Percentiles rank a stretch among this genome's conserved stretches.
Evolutionary conservation across 35 echinoderm and acorn worm genomes (phyloP).

Genomic region (Holothuria glaberrima): DNA sequence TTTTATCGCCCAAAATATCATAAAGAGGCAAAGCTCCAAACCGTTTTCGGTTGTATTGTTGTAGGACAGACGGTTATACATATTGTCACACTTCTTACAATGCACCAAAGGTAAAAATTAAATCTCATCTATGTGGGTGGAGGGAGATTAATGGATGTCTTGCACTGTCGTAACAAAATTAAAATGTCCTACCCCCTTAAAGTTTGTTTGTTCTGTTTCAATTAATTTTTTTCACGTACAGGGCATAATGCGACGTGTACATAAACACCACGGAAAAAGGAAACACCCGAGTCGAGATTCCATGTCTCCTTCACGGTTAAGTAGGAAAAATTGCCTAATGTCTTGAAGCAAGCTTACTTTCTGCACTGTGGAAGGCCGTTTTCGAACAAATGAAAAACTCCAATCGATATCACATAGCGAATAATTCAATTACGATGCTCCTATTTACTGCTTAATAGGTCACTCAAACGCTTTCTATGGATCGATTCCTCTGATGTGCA

Average conservation of each 20-base stretch:
- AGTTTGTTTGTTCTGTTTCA: background rate
- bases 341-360: background rate
- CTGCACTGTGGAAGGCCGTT: background rate
- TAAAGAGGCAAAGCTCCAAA: no score
- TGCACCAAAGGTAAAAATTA: no score
- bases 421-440: conserved; percentile 20
- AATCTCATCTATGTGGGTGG: no score
- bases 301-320: background rate
- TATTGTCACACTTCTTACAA: no score
- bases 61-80: no score
- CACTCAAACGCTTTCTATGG: background rate
- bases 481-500: no score
- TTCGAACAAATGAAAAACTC: background rate
- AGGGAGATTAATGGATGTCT: no score
- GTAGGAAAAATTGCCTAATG: no score
- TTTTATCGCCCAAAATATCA: no score
- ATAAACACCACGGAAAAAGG: background rate
- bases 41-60: no score
- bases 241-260: background rate
- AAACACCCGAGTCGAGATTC: background rate
- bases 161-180: no score
- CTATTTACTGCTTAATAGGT: conserved; percentile 34
- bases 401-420: background rate
- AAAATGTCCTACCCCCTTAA: no score
- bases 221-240: background rate